Conservation (phyloP, 2,113 vertebrate genomes). For the Amia ocellicauda region DNA sequence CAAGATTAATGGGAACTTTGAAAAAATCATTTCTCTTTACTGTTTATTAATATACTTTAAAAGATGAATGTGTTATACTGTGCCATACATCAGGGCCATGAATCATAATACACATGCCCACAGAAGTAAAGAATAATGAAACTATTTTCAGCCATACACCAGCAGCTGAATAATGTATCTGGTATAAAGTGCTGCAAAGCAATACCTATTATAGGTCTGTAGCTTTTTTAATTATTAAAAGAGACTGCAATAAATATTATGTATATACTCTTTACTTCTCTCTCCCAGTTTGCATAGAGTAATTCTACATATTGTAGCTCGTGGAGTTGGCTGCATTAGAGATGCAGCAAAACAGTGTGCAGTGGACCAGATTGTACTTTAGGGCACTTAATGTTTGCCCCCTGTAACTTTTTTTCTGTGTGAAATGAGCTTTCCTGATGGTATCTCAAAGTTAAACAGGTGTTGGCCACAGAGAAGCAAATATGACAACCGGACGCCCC, state of each 20-base stretch:
- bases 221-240: slow-evolving; percentile 48
- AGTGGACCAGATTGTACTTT: too few relatives aligned
- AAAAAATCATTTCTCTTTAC: slow-evolving; percentile 61
- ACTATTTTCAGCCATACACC: slow-evolving; percentile 65
- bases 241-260: slow-evolving; percentile 54
- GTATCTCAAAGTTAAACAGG: neutral
- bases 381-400: too few relatives aligned
- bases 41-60: slow-evolving; percentile 71
- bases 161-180: slow-evolving; percentile 63
- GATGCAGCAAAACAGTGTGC: too few relatives aligned
- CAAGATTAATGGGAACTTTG: slow-evolving; percentile 65
- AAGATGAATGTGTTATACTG: slow-evolving; percentile 66
- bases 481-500: too few relatives aligned
- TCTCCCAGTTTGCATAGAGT: too few relatives aligned
- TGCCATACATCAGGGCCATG: slow-evolving; percentile 42
- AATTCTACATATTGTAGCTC: too few relatives aligned
- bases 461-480: neutral
- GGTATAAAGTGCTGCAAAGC: slow-evolving; percentile 62
- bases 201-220: slow-evolving; percentile 65
- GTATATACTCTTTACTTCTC: too few relatives aligned
- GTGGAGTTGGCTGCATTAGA: too few relatives aligned
- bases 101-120: slow-evolving; percentile 59
- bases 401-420: too few relatives aligned
- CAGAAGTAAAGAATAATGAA: slow-evolving; percentile 66
- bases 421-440: too few relatives aligned